Base-by-base conservation (phyloP, 1,140 invertebrate species). In the Camponotus vicinus region DNA sequence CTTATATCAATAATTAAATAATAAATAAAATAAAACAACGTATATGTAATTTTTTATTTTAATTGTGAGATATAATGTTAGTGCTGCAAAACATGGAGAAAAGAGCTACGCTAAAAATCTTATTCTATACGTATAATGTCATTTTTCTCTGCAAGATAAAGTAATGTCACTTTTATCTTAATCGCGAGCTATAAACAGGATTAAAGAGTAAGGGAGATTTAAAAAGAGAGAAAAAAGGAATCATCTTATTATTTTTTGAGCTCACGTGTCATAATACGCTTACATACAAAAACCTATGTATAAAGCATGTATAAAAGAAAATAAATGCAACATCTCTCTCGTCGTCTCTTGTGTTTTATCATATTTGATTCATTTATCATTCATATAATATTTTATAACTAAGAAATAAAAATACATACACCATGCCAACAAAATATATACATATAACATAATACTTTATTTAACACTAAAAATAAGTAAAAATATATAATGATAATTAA, bases 211-310 rank as follows among this genome's bases (percentile, higher is more conserved):
- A 40, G 8, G 13, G 34, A 69, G 8, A 67, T 69, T 79, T 79
- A 79, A 8, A 69, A 32, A n/a, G n/a, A 55, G n/a, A 69, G 7
- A 11, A 66, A 66, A 80, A 49, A 34, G 27, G 27, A 27, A 7
- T 79, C 3, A 37, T 79, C 55, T 79, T 79, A 79, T 79, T 79
- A 80, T 69, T 1, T 15, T 40, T 45, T 40, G n/a, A 40, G 21
- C n/a, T 18, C 13, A 18, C n/a, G 42, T 55, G n/a, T n/a, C 13
- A 67, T 40, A 37, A 27, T 27, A 52, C n/a, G n/a, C 9, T 79
- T 45, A 37, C 42, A 69, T 52, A 40, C 13, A 18, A 52, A 79
- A 67, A 67, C 32, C 32, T 69, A 69, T 79, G 3, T 18, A 13
- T 67, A 79, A 21, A 63, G 37, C 63, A 2, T 13, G 15, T 37